Base-by-base conservation (phyloP, 2,888 invertebrate genomes). In the Osmoderma eremita region DNA sequence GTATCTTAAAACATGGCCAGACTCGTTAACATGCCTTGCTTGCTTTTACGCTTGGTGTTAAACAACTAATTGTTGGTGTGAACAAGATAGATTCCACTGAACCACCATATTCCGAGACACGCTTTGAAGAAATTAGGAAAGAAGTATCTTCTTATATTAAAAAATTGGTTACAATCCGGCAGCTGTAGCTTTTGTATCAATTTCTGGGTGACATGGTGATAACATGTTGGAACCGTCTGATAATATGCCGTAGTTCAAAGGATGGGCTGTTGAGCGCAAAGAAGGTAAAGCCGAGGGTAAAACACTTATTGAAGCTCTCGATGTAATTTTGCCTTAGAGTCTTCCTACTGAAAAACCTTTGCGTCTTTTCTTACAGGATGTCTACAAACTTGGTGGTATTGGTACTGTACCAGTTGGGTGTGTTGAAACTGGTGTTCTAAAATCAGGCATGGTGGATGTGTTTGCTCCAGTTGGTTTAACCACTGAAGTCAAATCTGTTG, bases 81-180 rank as follows among this genome's bases (percentile, higher is more conserved):
- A 99, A 99, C 88, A 98, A 98, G 87, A 99, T 99, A 98, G 98
- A 98, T 84, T 95, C 95, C 75, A 98, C 98, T 69, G 97, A 97
- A 81, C 98, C 98, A 48, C 95, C 97, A 0, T 99, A 96, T 86
- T 93, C 93, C 78, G 96, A 95, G 82, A 85, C 90, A 15, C 93
- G 98, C 76, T 99, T 95, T 82, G 94, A 97, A 82, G 98, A 99
- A 87, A 98, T 99, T 83, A 93, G 95, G 84, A 98, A 97, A 83
- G 98, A 99, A 84, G 95, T 96, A 1, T 90, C 90, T 12, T 91
- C 90, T 63, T 97, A 97, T 85, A 95, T 98, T 80, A 98, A 84
- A 70, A 76, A 62, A 77, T 77, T 65, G 92, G 92, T 73, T 99
- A 98, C 88, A 98, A 98, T 84, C 96, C 98, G 63, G 92, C 93